A percentile compares a stretch with the other conserved stretches of the same genome.
These are phyloP conservation scores for Drosophila rubida DNA, from an alignment of 2,888 invertebrate genomes.

Conservation along the genomic window DNA sequence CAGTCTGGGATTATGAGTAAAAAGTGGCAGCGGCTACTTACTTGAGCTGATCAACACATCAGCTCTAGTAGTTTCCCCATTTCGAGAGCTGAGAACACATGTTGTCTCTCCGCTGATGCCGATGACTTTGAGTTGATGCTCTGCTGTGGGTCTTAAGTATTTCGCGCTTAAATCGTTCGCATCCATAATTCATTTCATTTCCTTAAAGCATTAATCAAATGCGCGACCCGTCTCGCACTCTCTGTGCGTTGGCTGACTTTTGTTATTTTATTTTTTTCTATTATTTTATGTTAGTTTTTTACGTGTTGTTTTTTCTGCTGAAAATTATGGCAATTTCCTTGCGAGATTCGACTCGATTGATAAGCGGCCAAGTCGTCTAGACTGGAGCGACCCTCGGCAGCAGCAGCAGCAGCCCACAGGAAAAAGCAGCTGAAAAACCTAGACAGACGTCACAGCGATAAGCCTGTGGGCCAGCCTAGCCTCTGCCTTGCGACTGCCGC, in stretches of 20 bases:
- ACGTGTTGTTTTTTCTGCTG: conserved; percentile 14
- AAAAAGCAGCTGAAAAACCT: conserved; percentile 47
- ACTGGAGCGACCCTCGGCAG: conserved; percentile 43
- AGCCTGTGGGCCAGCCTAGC: conserved; percentile 26
- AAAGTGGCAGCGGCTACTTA: not conserved
- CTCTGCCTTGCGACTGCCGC: conserved; percentile 3
- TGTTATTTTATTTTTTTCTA: conserved; percentile 21
- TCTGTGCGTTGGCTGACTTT: conserved; percentile 38
- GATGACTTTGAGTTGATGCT: conserved; percentile 19
- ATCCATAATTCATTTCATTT: conserved; percentile 60
- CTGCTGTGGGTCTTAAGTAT: conserved; percentile 27
- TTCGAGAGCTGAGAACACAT: conserved; percentile 37
- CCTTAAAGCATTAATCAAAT: conserved; percentile 65
- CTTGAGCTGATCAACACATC: conserved; percentile 12
- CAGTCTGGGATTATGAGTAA: conserved; percentile 31
- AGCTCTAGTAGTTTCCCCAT: conserved; percentile 20
- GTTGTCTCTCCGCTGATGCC: conserved; percentile 38
- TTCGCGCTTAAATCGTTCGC: conserved; percentile 48
- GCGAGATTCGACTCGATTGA: conserved; percentile 60
- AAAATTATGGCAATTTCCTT: conserved; percentile 71
- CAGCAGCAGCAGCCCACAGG: conserved; percentile 63
- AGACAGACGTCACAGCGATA: conserved; percentile 61
- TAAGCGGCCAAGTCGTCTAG: conserved; percentile 65
- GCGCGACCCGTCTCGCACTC: not conserved
- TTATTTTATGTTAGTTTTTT: too few relatives aligned